Evolutionary conservation across 2,797 vertebrate genomes (phyloP), one percentile per base, ranked within the genome.

Genomic region (Novumbra hubbsi): DNA sequence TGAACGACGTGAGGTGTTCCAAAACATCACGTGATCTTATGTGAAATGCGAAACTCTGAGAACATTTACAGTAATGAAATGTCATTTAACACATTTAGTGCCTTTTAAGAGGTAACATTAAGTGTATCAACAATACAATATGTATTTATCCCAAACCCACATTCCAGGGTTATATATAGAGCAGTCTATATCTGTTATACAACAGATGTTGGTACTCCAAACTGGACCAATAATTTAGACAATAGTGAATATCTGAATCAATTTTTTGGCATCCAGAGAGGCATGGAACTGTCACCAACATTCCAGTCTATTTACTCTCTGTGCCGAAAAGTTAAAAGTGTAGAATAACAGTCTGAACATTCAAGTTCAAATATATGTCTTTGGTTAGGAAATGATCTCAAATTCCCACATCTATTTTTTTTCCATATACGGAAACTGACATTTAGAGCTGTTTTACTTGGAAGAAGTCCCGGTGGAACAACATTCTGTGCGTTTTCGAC

Each of bases 381-480:
- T 4, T 4, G 70, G 78, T 74, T 73, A 81, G 55, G 79, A 78
- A 41, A n/a, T 30, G 75, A 68, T 52, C 41, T 70, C 79, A 76
- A 68, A 67, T 73, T 73, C 66, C 73, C 69, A 69, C 65, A 79
- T 73, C 82, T 78, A 11, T 67, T 70, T 69, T 81, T 71, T 72
- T 74, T 69, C 76, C 79, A 75, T 72, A 65, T 76, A 78, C 82
- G 70, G 78, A 81, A 85, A 84, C 79, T 79, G 70, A 86, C 90
- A 86, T 70, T 69, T 84, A 77, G 77, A 88, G 80, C 82, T 86
- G 83, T 88, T 91, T 89, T 55, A 81, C 68, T 90, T 91, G 90
- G 83, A 82, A 78, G 79, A 68, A 57, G 57, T 88, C 84, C 83
- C 85, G 82, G 82, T 81, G 83, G 81, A 89, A 81, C 76, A 83